A percentile compares a stretch with the other conserved stretches of the same genome.
Conservation (phyloP, 64 coral and sea anemone genomes). For the Anthopleura sola region DNA sequence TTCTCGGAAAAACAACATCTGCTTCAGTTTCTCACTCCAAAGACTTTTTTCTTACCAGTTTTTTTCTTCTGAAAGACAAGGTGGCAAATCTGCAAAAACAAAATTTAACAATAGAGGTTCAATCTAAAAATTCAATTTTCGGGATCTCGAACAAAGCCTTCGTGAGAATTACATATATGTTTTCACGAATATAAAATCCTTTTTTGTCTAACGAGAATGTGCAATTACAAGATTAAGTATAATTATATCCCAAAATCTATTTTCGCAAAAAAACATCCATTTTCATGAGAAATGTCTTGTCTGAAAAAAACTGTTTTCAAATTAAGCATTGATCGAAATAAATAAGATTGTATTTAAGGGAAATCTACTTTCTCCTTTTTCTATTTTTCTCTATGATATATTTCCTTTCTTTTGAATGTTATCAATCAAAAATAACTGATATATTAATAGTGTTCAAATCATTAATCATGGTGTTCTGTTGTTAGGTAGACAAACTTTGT, state of each 20-base stretch:
- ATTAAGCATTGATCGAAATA: not conserved
- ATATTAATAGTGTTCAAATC: slow-evolving; percentile 6
- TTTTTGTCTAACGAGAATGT: not conserved
- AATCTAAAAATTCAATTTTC: not conserved
- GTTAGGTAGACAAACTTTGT: not conserved
- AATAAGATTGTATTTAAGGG: not conserved
- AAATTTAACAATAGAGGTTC: not conserved
- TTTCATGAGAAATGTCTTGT: not conserved
- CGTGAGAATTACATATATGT: not conserved
- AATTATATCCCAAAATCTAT: not conserved
- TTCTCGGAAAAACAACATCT: not conserved
- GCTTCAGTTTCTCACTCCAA: not conserved
- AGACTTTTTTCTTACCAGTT: not conserved
- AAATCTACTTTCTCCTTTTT: not conserved
- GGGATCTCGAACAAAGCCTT: not conserved
- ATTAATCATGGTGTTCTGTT: not conserved
- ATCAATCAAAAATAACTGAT: slow-evolving; percentile 1
- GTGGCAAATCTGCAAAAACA: slow-evolving; percentile 2
- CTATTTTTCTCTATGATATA: not conserved
- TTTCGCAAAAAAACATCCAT: not conserved
- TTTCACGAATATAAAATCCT: not conserved
- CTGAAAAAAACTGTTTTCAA: not conserved
- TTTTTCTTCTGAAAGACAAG: not conserved
- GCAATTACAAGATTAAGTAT: not conserved
- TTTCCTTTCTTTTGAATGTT: not conserved